Conservation (phyloP, 2,113 vertebrate genomes). For the Siphamia tubifer region DNA sequence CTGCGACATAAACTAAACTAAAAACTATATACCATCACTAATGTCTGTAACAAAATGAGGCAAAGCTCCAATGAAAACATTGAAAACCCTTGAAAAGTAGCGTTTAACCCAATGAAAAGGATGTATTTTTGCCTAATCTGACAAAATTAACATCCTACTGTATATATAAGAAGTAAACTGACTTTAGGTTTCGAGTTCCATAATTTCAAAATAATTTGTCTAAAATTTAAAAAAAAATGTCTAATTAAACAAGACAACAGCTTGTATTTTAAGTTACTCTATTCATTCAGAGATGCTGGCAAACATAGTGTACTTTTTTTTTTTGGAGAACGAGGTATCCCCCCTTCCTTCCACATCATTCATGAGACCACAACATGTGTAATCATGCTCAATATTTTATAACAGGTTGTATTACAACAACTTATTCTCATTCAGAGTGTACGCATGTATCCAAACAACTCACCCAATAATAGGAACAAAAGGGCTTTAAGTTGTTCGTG, state of each 20-base stretch:
- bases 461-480: constrained; percentile 79
- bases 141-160: not conserved
- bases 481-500: constrained; percentile 77
- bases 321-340: not conserved
- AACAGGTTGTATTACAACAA: constrained; percentile 79
- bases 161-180: not conserved
- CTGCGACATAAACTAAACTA: too few species aligned
- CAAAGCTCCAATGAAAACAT: constrained; percentile 49
- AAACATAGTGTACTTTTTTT: not conserved
- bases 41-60: constrained; percentile 42
- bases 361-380: constrained; percentile 70
- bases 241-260: not conserved
- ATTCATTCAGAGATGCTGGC: not conserved
- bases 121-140: not conserved
- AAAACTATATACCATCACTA: constrained; percentile 43
- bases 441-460: constrained; percentile 80
- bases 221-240: too few species aligned
- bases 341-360: constrained; percentile 58
- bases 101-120: too few species aligned
- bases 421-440: constrained; percentile 76
- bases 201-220: not conserved
- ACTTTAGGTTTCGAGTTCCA: not conserved
- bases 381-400: constrained; percentile 82
- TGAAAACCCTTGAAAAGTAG: too few species aligned
- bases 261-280: not conserved